Evolutionary conservation across 2,888 invertebrate genomes (phyloP).

Genomic region (Trachelus tabidus): DNA sequence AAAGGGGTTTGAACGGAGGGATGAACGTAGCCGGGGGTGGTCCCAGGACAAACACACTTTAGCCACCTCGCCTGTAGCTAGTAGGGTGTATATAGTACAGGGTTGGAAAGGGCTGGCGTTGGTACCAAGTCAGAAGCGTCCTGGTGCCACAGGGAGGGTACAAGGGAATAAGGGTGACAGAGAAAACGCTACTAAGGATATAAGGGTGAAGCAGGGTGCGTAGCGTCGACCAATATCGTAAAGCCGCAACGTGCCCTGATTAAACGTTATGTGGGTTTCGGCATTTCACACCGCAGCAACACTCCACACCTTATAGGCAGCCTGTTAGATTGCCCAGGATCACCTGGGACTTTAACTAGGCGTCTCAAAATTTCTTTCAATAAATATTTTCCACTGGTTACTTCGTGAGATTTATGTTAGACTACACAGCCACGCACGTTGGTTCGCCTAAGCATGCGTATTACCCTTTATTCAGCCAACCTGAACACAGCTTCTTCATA

Average conservation of each 20-base stretch:
- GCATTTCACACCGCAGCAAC: slow-evolving; percentile 45
- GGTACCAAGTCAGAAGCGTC: background rate
- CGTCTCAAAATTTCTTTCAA: background rate
- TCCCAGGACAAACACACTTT: slow-evolving; percentile 19
- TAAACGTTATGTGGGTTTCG: slow-evolving; percentile 62
- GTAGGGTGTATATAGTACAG: background rate
- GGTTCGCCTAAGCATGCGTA: background rate
- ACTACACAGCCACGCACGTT: background rate
- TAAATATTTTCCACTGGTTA: background rate
- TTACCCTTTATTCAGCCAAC: background rate
- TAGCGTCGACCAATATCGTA: slow-evolving; percentile 60
- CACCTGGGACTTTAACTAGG: background rate
- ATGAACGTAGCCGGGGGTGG: slow-evolving; percentile 7
- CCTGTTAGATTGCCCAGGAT: background rate
- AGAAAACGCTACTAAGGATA: background rate
- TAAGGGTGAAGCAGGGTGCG: slow-evolving; percentile 35
- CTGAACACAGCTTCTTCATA: background rate
- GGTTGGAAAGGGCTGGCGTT: background rate
- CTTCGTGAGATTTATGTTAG: background rate
- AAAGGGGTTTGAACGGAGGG: background rate
- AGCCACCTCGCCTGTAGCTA: slow-evolving; percentile 11
- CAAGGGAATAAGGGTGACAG: background rate
- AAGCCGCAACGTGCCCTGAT: slow-evolving; percentile 65
- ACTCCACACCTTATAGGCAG: background rate
- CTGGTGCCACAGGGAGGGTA: background rate